Base-by-base conservation (phyloP, 37 sponge, comb jelly and placozoan species). In the Amphimedon queenslandica region DNA sequence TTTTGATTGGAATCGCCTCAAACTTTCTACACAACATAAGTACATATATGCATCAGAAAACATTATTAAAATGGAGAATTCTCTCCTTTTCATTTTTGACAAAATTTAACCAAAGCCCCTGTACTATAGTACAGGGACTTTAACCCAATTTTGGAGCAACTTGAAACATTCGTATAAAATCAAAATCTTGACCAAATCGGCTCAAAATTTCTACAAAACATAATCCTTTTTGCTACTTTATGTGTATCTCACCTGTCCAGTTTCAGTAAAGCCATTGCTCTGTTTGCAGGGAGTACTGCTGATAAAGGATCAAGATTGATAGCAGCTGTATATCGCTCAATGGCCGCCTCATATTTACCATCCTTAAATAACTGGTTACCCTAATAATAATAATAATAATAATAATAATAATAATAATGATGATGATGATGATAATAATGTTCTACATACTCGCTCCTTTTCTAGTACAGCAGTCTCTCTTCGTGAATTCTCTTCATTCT, bases 201-300 rank as follows among this genome's bases (percentile, higher is more conserved):
- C n/a, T n/a, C n/a, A n/a, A n/a, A n/a, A n/a, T n/a, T n/a, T n/a
- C n/a, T n/a, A n/a, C n/a, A n/a, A n/a, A 18, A 8, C 13, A 47
- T 18, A 47, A 47, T 47, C 8, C 51, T 18, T 47, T 47, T 47
- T 47, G 13, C 51, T 47, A 47, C 51, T 47, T 47, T 47, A n/a
- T n/a, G n/a, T n/a, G n/a, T n/a, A n/a, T n/a, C 72, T 28, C 35
- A 94, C 90, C 84, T 94, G 47, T 92, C 71, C 30, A 84, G 63
- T 64, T 92, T 94, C 63, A 98, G 67, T 0, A 92, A 83, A 16
- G 99, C 99, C 90, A 98, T 89, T 43, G 99, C 99, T 67, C 95
- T 80, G 84, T 98, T 98, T 23, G 95, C 93, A 28, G 83, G 84
- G 37, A 94, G 64, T 27, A 87, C 76, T 31, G 87, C 86, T 75